Base-by-base conservation (phyloP, 2,113 vertebrate species). In the Alligator sinensis region DNA sequence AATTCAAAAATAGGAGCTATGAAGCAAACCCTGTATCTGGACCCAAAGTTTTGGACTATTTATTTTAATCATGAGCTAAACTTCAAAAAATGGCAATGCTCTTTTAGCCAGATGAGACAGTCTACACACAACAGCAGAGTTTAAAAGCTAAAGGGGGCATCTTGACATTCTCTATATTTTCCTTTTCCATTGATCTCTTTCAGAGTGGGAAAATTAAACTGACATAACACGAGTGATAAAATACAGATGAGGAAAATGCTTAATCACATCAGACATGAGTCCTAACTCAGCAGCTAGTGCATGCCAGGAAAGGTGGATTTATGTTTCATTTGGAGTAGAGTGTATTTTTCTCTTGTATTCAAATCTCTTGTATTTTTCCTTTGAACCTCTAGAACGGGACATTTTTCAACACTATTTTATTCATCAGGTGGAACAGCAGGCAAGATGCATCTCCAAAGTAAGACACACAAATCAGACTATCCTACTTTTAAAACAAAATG, bases 171-270 rank as follows among this genome's bases (percentile, higher is more conserved):
- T 90, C 84, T 77, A 15, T 82, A 25, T 91, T 93, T 89, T 61
- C 19, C 88, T 80, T 93, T 91, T 64, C 77, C 82, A 95, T 61
- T 93, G 93, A 96, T 96, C 95, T 91, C 81, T 91, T 90, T 86
- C 91, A 66, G 87, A 89, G 94, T 77, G 88, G 85, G 86, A 88
- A 96, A 97, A 96, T 95, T 95, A 93, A 93, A 78, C 91, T 84
- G 94, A 89, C 86, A 76, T 77, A 90, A 90, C 28, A 30, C 62
- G 66, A 96, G 19, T 63, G 62, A 90, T 82, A 91, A 84, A 95
- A 96, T 80, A 80, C 77, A 86, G 93, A 96, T 91, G 80, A 95
- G 93, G 80, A 94, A 94, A 95, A 93, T 7, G 16, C 77, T 95
- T 95, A 94, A 96, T 97, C 88, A 80, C 78, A 81, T 88, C 92